Base-by-base conservation (phyloP, 2,113 vertebrate species). In the Gobius niger region DNA sequence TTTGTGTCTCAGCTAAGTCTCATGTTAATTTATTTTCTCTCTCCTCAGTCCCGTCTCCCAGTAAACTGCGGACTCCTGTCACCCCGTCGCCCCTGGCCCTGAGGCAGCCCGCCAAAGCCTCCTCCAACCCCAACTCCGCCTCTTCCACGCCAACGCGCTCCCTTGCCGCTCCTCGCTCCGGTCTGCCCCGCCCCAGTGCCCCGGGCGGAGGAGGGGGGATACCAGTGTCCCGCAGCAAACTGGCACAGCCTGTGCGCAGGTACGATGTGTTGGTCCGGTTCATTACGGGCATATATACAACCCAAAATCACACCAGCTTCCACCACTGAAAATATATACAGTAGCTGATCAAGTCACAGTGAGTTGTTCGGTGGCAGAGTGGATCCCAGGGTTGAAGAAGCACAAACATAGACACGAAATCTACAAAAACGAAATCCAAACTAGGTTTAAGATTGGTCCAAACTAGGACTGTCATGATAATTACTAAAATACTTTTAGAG, bases 181-280 rank as follows among this genome's bases (percentile, higher is more conserved):
- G 95, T 83, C 93, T 98, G 82, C 96, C 97, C 81, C 96, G 96
- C 61, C 98, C 96, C 75, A 95, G 94, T 81, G 92, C 92, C 76
- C 85, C 94, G 44, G 34, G 91, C 0, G 52, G 18, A 54, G 52
- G 95, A 67, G 87, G 88, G 77, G 94, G 95, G 49, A 94, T 98
- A 85, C 95, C 97, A 87, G 92, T 97, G 93, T 96, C 98, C 89
- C 96, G 97, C 63, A 99, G 96, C 93, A 98, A 98, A 86, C 93
- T 99, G 93, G 96, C 93, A 84, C 98, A 99, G 76, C 96, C 98
- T 69, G 94, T 98, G 70, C 96, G 96, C 90, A 96, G 98, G 98
- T 98, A 87, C 0, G 56, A 34, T 34, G 24, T 34, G 24, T 34
- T 3, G 24, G 24, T 34, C 24, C 5, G 3, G 24, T 34, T 34